Evolutionary conservation across 2,888 invertebrate genomes (phyloP).

Genomic region (Drosophila setosimentum): DNA sequence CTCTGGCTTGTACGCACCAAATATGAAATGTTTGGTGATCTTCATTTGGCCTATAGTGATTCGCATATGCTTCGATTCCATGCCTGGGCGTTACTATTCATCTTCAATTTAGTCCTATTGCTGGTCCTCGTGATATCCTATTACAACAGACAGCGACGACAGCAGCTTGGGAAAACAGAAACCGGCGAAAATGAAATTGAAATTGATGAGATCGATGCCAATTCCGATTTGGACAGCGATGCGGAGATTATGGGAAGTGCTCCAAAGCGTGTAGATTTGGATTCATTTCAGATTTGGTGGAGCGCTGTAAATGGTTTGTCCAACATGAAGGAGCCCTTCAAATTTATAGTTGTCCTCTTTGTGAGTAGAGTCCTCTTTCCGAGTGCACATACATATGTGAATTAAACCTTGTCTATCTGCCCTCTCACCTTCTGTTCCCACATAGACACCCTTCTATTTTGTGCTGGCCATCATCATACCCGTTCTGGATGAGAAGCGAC

Average conservation of each 20-base stretch:
- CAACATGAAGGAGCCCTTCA: conserved; percentile 23
- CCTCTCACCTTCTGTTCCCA: too few relatives aligned
- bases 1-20: neutral
- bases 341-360: neutral
- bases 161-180: neutral
- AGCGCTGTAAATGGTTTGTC: conserved; percentile 42
- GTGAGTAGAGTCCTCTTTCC: conserved; percentile 17
- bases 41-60: conserved; percentile 4
- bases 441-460: conserved; percentile 48
- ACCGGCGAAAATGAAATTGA: neutral
- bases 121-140: conserved; percentile 36
- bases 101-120: neutral
- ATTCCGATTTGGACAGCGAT: conserved; percentile 32
- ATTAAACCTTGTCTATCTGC: neutral
- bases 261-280: neutral
- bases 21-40: conserved; percentile 6
- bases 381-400: neutral
- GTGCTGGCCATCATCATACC: conserved; percentile 50
- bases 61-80: neutral
- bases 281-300: conserved; percentile 38
- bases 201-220: accelerated
- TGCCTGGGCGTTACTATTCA: conserved; percentile 14
- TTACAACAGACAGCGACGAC: neutral
- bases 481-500: conserved; percentile 27
- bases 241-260: conserved; percentile 13